Conservation (phyloP, 2,888 invertebrate species). For the Gibbula magus region DNA sequence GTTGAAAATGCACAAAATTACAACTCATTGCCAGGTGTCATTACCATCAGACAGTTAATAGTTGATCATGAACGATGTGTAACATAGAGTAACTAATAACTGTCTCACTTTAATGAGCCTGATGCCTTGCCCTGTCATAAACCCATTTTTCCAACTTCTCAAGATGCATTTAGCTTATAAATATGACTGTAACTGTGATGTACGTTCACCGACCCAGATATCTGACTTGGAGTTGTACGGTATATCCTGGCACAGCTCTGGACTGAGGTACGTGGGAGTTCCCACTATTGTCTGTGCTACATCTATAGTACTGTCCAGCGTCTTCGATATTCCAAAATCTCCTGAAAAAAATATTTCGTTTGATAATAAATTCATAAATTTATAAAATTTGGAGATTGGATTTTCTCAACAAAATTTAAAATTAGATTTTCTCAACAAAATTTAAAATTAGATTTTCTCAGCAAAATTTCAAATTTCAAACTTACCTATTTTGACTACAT, state of each 20-base stretch:
- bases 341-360: too few species aligned
- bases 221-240: constrained; percentile 74
- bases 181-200: too few species aligned
- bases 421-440: neutral
- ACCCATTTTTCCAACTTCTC: too few species aligned
- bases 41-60: too few species aligned
- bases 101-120: too few species aligned
- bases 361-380: neutral
- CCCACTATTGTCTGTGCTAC: constrained; percentile 72
- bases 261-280: constrained; percentile 72
- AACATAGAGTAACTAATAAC: too few species aligned
- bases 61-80: too few species aligned
- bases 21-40: too few species aligned
- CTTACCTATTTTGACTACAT: constrained; percentile 70
- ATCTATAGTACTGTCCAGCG: constrained; percentile 70
- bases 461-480: neutral
- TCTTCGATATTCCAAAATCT: constrained; percentile 74
- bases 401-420: neutral
- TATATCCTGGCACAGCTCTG: constrained; percentile 73
- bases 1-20: too few species aligned
- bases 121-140: too few species aligned
- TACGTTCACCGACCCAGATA: constrained; percentile 68
- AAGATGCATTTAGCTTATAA: too few species aligned
- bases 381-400: too few species aligned
- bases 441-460: neutral